Conservation (phyloP, 2,888 invertebrate genomes). For the Dione juno region DNA sequence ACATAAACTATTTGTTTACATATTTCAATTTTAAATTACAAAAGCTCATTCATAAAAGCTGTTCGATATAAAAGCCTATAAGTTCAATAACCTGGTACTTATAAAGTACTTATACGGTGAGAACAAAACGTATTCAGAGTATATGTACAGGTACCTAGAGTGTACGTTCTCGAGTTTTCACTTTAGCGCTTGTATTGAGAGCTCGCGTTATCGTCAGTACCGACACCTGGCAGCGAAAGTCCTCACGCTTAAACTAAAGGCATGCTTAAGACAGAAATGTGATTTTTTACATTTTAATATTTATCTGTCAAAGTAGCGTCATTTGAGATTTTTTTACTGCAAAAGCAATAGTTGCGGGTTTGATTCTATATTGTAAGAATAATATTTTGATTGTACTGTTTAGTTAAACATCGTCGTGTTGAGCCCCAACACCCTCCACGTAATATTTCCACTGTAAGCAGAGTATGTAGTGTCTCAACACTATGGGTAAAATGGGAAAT, state of each 20-base stretch:
- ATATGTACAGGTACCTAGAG: conserved; percentile 2
- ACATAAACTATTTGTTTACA: not conserved
- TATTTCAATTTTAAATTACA: not conserved
- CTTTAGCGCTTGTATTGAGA: conserved; percentile 13
- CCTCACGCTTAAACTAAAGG: not conserved
- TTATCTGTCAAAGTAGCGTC: too few relatives aligned
- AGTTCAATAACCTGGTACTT: conserved; percentile 9
- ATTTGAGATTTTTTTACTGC: too few relatives aligned
- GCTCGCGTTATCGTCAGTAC: conserved; percentile 11
- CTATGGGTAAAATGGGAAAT: too few relatives aligned
- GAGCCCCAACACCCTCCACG: too few relatives aligned
- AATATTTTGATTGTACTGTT: too few relatives aligned
- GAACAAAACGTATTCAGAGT: conserved; percentile 20
- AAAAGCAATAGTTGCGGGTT: too few relatives aligned
- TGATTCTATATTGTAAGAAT: too few relatives aligned
- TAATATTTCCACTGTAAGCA: too few relatives aligned
- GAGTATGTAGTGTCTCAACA: too few relatives aligned
- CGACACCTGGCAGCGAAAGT: conserved; percentile 1
- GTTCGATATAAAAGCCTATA: not conserved
- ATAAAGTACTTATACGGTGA: not conserved
- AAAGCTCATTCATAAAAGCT: not conserved
- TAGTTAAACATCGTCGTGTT: too few relatives aligned
- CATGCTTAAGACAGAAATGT: not conserved
- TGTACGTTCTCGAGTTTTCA: not conserved
- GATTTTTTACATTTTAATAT: not conserved